Evolutionary conservation across 1,140 invertebrate genomes (phyloP), one percentile per base, ranked within the genome.

Genomic region (Neuroterus valhalla): DNA sequence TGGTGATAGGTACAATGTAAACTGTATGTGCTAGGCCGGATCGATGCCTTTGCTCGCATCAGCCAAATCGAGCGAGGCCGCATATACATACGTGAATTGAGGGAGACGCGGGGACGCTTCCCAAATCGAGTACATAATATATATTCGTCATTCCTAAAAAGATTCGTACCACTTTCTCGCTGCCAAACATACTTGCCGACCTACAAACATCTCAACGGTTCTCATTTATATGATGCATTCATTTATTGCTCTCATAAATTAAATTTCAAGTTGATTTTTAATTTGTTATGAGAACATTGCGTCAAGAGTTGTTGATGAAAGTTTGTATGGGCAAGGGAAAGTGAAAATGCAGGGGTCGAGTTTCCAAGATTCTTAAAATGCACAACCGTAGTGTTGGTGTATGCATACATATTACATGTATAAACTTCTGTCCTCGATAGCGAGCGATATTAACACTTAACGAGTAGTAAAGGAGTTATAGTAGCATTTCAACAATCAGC

Each of bases 41-140:
- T 84, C 81, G 78, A 84, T 82, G 82, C 82, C 77, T 84, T 77
- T 77, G 79, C 82, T 62, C 55, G 55, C 55, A 82, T 82, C 82
- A 82, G 82, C 81, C 82, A 80, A 84, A 84, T 82, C 82, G 82
- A 84, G 81, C 77, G 80, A 75, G 67, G 73, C 75, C 73, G 52
- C 75, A 72, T 74, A 19, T 66, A 66, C 31, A 38, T 44, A 26
- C n/a, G 42, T 44, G 66, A 68, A 23, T 46, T 21, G 66, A 45
- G 42, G 66, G 42, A 46, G 66, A 68, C 38, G 43, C 38, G 21
- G 42, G 12, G 21, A 66, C 23, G 31, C 42, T 44, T 68, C 44
- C 42, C 66, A 68, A 46, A 43, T 43, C 66, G 66, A 68, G 66
- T 26, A 46, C 42, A 68, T n/a, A 21, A 46, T n/a, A 68, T n/a